These are phyloP conservation scores for Tetramorium parvispinum DNA, from an alignment of 1,140 invertebrate species.

Conservation along the genomic window DNA sequence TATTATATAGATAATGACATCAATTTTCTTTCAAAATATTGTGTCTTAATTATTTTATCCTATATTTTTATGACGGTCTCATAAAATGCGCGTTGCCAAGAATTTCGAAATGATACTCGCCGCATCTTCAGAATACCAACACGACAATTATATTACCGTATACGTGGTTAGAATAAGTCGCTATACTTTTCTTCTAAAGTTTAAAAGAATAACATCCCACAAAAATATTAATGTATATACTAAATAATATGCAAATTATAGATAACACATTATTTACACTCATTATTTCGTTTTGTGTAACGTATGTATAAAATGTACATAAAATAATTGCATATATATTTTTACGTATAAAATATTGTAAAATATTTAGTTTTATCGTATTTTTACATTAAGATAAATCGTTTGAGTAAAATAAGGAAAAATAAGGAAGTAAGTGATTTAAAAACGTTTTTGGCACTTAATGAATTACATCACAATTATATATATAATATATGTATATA, in stretches of 20 bases:
- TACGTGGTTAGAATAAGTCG: not conserved
- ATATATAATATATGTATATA: not conserved
- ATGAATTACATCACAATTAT: constrained; percentile 8
- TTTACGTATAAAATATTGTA: not conserved
- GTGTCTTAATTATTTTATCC: not conserved
- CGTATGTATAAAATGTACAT: no score
- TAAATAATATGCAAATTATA: not conserved
- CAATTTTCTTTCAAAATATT: not conserved
- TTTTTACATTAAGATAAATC: not conserved
- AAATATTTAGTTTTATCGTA: not conserved
- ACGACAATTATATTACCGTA: not conserved
- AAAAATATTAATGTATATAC: not conserved
- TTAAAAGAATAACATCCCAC: not conserved
- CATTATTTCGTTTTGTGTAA: not conserved
- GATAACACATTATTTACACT: not conserved
- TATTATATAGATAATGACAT: not conserved
- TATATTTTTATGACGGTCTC: not conserved
- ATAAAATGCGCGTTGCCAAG: not conserved
- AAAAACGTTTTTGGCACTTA: not conserved
- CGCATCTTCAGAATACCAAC: constrained; percentile 5
- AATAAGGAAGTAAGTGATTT: not conserved
- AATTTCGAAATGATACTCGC: not conserved
- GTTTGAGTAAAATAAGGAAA: not conserved
- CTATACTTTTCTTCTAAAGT: not conserved
- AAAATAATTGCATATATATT: no score